These are phyloP conservation scores for Chymomyza amoena DNA, from an alignment of 2,888 invertebrate genomes.

Conservation along the genomic window DNA sequence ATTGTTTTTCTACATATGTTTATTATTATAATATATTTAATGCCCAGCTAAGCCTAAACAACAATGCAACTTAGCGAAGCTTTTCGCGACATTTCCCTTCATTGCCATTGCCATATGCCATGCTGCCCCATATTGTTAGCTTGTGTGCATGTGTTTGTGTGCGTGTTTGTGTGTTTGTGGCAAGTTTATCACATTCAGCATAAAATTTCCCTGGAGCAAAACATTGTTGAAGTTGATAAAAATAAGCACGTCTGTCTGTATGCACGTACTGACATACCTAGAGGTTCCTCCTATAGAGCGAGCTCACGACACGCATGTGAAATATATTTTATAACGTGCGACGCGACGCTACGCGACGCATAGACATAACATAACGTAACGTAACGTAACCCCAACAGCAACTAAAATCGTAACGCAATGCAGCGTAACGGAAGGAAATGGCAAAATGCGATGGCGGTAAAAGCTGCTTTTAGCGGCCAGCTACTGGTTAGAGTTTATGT, in stretches of 20 bases:
- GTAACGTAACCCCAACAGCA: slow-evolving; percentile 6
- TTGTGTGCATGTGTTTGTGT: not conserved
- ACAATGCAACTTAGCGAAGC: slow-evolving; percentile 14
- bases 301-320: slow-evolving; percentile 42
- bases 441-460: slow-evolving; percentile 67
- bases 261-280: slow-evolving; percentile 36
- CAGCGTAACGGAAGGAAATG: slow-evolving; percentile 62
- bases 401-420: slow-evolving; percentile 24
- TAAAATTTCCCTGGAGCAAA: slow-evolving; percentile 51
- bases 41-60: not conserved
- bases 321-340: slow-evolving; percentile 44
- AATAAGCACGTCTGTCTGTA: slow-evolving; percentile 57
- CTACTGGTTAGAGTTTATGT: slow-evolving; percentile 27
- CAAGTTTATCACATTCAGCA: slow-evolving; percentile 56
- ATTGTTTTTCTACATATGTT: not conserved
- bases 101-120: slow-evolving; percentile 18
- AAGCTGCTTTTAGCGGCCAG: slow-evolving; percentile 71
- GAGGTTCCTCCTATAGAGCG: slow-evolving; percentile 6
- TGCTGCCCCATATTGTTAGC: slow-evolving; percentile 1
- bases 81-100: slow-evolving; percentile 9
- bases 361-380: slow-evolving; percentile 20
- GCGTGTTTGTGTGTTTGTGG: slow-evolving; percentile 1
- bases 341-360: slow-evolving; percentile 3
- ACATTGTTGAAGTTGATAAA: slow-evolving; percentile 66
- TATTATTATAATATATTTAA: not conserved